Evolutionary conservation across 1,140 invertebrate genomes (phyloP), one percentile per base, ranked within the genome.

Genomic region (Euwallacea fornicatus): DNA sequence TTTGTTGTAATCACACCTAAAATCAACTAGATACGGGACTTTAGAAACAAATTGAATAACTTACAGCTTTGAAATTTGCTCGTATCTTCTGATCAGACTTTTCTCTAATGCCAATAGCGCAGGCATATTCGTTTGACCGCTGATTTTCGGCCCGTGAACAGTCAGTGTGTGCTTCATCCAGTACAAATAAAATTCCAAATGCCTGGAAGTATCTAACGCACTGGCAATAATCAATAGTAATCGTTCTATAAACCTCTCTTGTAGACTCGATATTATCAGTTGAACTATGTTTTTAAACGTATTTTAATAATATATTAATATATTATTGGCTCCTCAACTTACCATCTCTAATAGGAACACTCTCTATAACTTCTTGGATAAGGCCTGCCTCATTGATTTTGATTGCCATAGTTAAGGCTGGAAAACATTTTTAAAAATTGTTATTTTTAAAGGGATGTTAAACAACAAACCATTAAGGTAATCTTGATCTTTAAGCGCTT

Each of bases 51-150:
- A 21, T 63, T 54, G 53, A 62, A 41, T 10, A 66, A 88, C 91
- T 89, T 83, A 96, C 93, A 97, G 88, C 86, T 94, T 94, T 65
- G 89, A 88, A 0, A 97, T 78, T 78, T 94, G 90, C 42, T 93
- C 89, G 74, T 91, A 90, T 83, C 91, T 92, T n/a, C 86, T 86
- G 2, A 88, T 88, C 33, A 97, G 82, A 77, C 88, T 91, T 81
- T 95, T 95, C 77, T 96, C 93, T 16, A 97, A 73, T 0, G 86
- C 84, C 46, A 94, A 79, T 3, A 97, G 78, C 0, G 86, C 84
- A 0, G 89, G 86, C 77, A 90, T 87, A 47, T 84, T 81, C 53
- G 83, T 73, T 3, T 82, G 80, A 46, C 77, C 77, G 78, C 87
- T 88, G 8, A 91, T 80, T 71, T 81, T 83, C 0, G 83, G 81